These are phyloP conservation scores for Cardiocondyla obscurior DNA, from an alignment of 1,140 invertebrate genomes.

Conservation along the genomic window DNA sequence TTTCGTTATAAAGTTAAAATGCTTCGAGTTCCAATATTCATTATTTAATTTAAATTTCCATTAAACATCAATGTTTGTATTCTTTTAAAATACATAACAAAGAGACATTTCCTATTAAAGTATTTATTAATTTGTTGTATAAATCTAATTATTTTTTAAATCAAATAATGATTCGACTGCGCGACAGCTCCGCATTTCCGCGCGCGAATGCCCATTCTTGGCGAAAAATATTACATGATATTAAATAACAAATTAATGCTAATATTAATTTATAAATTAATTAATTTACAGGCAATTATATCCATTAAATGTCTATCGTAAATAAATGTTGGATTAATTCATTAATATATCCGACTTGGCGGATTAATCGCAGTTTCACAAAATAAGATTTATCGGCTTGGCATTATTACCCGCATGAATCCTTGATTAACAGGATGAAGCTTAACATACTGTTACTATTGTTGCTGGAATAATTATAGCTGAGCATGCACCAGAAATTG, in stretches of 20 bases:
- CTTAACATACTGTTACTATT: conserved; percentile 19
- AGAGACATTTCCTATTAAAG: neutral
- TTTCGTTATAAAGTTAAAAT: neutral
- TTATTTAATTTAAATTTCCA: neutral
- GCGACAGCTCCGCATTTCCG: too few relatives aligned
- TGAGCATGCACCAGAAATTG: neutral
- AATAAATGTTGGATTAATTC: conserved; percentile 13
- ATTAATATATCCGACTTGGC: conserved; percentile 5
- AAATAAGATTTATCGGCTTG: conserved; percentile 13
- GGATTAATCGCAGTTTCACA: neutral
- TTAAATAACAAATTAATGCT: neutral
- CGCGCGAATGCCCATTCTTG: neutral
- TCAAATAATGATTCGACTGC: neutral
- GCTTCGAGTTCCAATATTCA: neutral
- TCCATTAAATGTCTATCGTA: conserved; percentile 4
- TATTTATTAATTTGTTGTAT: neutral
- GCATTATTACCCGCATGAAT: neutral
- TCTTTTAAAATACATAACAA: neutral
- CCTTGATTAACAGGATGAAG: conserved; percentile 18
- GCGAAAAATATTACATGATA: neutral
- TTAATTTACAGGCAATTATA: neutral
- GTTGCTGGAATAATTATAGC: conserved; percentile 10
- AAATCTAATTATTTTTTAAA: neutral
- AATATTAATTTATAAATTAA: neutral
- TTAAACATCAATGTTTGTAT: neutral